Base-by-base conservation (phyloP, 2,797 vertebrate species). In the Rhinogobio ventralis region DNA sequence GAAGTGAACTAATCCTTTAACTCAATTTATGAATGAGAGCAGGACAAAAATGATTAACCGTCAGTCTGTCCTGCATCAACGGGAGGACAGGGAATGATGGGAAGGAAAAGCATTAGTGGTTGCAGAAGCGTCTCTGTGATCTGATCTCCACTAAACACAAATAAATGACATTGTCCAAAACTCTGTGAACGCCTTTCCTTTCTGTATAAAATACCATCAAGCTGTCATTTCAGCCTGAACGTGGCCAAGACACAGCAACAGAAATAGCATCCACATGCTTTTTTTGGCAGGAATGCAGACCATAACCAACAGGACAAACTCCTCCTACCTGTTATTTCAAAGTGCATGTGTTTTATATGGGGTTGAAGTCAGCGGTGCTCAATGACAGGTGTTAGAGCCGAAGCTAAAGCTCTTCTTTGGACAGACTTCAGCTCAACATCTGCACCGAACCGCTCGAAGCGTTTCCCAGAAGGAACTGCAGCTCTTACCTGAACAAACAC, bases 201-300 rank as follows among this genome's bases (percentile, higher is more conserved):
- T 80, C 87, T 81, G 73, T 84, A 89, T 85, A 82, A 84, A 89
- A 85, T 80, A 20, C 42, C 33, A 77, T 78, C 75, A 92, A 84
- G 36, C 91, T 89, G 85, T 93, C 82, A 93, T 93, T 89, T 93
- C 57, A 33, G 23, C 39, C 39, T 42, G 39, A 42, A 10, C 8
- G 9, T 9, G 39, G 39, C 80, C 82, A 69, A 57, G 53, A 86
- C 79, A 90, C 79, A 28, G 71, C 20, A 33, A 25, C 36, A 78
- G 87, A 86, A 77, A 30, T 30, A 85, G 87, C 79, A 90, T 87
- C 91, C 90, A 83, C 89, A 91, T 85, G 66, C 79, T 42, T 51
- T 30, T 53, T 89, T 85, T 92, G 91, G 91, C 91, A 90, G 87
- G 86, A 84, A 87, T 30, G 20, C 81, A 86, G 89, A 91, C 85